Percentiles rank a stretch among this genome's conserved stretches.
These are phyloP conservation scores for Latrodectus elegans DNA, from an alignment of 2,888 invertebrate genomes.

Conservation along the genomic window DNA sequence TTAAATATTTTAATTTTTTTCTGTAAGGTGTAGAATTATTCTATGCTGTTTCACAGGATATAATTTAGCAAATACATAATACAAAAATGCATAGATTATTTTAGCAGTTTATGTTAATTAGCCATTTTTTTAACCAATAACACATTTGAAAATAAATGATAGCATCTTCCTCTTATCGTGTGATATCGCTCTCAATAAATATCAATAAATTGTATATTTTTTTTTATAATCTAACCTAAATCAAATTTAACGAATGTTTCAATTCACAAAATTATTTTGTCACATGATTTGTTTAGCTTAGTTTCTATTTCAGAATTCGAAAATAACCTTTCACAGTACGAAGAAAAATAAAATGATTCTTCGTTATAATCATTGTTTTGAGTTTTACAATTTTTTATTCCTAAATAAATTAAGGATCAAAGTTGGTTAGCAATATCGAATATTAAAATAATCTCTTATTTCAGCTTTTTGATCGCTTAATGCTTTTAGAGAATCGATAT, in stretches of 20 bases:
- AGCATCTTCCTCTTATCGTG: neutral
- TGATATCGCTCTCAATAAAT: neutral
- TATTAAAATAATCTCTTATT: neutral
- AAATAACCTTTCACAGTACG: neutral
- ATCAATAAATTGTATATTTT: slow-evolving; percentile 8
- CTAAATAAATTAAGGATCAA: neutral
- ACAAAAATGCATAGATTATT: slow-evolving; percentile 9
- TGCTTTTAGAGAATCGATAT: neutral
- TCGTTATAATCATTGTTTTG: neutral
- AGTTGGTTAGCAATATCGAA: neutral
- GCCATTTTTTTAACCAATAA: neutral
- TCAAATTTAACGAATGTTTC: slow-evolving; percentile 13
- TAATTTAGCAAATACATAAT: neutral
- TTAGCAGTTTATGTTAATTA: neutral
- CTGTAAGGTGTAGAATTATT: neutral
- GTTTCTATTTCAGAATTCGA: neutral
- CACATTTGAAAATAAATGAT: neutral
- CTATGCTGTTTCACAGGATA: neutral
- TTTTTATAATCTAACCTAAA: neutral
- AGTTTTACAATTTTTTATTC: neutral
- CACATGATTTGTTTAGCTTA: neutral
- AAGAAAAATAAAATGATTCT: slow-evolving; percentile 4
- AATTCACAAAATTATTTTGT: slow-evolving; percentile 4
- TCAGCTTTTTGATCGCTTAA: neutral
- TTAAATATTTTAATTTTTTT: slow-evolving; percentile 20